Evolutionary conservation across 2,113 vertebrate species (phyloP), one percentile per base, ranked within the genome.

Genomic region (Todiramphus saurophagus): DNA sequence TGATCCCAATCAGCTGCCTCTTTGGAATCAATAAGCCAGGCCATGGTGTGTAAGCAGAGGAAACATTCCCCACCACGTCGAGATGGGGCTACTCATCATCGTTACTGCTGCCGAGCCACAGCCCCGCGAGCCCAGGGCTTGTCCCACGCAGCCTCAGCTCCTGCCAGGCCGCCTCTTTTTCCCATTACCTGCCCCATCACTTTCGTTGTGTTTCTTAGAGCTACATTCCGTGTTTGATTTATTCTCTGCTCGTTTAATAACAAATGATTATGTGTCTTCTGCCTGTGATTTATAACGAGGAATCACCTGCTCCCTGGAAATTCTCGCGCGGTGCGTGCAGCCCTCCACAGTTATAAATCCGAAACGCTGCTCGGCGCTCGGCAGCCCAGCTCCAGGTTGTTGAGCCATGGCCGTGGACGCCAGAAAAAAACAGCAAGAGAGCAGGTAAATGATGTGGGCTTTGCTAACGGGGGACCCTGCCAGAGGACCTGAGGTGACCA

Each of bases 261-360:
- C 95, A 72, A 96, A 94, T 68, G 92, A 94, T 93, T 41, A 13
- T 90, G 72, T 93, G 95, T 84, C 96, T 89, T 28, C 76, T 72
- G 18, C 63, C 41, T 4, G 68, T 78, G 91, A 94, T 89, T 93
- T 91, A 79, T 62, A 46, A 33, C 21, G 4, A 58, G 55, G 89
- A 79, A 91, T 90, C 46, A 85, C 78, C 72, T 78, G 58, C 55
- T 82, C 43, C 72, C 87, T 91, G 94, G 43, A 85, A 91, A 41
- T 5, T 18, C 39, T 68, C 11, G 37, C 28, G 2, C 5, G 31
- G 63, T 16, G 59, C 60, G 70, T 24, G 37, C 94, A 83, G 66
- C 72, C 53, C 72, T 72, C 68, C n/a, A 10, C 84, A 28, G 53
- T 76, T 82, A 51, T 48, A 84, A 90, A 91, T 27, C 89, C 67